Base-by-base conservation (phyloP, 2,888 invertebrate species). In the Erebia epiphron region DNA sequence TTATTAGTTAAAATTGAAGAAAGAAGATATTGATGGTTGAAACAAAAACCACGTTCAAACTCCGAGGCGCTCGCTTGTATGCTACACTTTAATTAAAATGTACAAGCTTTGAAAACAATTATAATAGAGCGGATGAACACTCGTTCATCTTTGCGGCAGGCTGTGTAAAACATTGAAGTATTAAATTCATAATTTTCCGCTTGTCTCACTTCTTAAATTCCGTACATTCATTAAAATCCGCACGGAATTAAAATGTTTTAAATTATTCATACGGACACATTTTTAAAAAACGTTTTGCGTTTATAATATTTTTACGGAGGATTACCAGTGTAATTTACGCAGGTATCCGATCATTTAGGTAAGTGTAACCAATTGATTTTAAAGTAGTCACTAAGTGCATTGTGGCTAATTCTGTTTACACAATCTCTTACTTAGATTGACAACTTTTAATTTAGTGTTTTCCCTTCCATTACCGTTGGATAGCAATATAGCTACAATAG, bases 101-200 rank as follows among this genome's bases (percentile, higher is more conserved):
- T 49, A n/a, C 62, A 63, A 63, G 21, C 62, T 63, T 26, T 49
- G 62, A 18, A 63, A 63, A 63, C 61, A 63, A 50, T 63, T 63
- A 46, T 46, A 61, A 50, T 61, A 52, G 18, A 50, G 16, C 63
- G 50, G 50, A 64, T 49, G 41, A 64, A 64, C 49, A 64, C 41
- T 52, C 41, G 64, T 64, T 64, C 35, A 64, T 64, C 64, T 54
- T 64, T 64, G 61, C n/a, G 61, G 26, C 35, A 26, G 26, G 21
- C 46, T 56, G 54, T 26, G 43, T 46, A 56, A 56, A 68, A 63
- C 62, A 68, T 56, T 56, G 54, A 52, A 62, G 54, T 68, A 68
- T 68, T 62, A 68, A 68, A 68, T 62, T 68, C 62, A 68, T 68
- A 68, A 68, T 68, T 56, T 68, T 68, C 62, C 62, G 54, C 56